Percentiles rank a stretch among this genome's conserved stretches.
Conservation (phyloP, 2,113 vertebrate genomes). For the Athene cunicularia region DNA sequence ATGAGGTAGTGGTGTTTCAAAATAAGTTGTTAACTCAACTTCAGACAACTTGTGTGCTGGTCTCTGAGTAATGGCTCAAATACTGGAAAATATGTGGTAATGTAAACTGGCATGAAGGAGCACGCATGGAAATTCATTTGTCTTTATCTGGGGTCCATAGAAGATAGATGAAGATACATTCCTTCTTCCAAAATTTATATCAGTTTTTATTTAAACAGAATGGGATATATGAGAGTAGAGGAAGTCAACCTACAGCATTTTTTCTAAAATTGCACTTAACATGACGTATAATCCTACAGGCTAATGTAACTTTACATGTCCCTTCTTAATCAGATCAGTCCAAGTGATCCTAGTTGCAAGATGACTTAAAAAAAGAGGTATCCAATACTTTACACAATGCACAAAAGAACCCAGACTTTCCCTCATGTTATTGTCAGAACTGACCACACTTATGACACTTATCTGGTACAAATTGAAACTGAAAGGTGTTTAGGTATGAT, state of each 20-base stretch:
- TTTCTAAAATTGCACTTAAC: neutral
- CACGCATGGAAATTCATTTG: neutral
- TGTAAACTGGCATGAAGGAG: neutral
- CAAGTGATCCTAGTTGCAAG: neutral
- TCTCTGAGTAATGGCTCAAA: neutral
- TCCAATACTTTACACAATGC: neutral
- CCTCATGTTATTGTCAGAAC: neutral
- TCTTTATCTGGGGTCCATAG: neutral
- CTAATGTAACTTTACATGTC: neutral
- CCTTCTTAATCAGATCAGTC: neutral
- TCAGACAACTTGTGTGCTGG: neutral
- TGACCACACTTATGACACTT: neutral
- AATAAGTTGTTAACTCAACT: neutral
- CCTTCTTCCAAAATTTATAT: neutral
- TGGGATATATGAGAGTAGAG: neutral
- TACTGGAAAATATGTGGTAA: constrained; percentile 13
- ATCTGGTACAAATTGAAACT: neutral
- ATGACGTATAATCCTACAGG: neutral
- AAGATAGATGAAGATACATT: neutral
- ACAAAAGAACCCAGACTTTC: neutral
- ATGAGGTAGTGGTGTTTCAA: neutral
- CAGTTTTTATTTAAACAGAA: neutral
- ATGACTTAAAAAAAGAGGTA: neutral
- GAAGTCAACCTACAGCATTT: neutral
- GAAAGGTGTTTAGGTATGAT: neutral